Evolutionary conservation across 2,113 vertebrate genomes (phyloP).

Genomic region (Scopus umbretta): DNA sequence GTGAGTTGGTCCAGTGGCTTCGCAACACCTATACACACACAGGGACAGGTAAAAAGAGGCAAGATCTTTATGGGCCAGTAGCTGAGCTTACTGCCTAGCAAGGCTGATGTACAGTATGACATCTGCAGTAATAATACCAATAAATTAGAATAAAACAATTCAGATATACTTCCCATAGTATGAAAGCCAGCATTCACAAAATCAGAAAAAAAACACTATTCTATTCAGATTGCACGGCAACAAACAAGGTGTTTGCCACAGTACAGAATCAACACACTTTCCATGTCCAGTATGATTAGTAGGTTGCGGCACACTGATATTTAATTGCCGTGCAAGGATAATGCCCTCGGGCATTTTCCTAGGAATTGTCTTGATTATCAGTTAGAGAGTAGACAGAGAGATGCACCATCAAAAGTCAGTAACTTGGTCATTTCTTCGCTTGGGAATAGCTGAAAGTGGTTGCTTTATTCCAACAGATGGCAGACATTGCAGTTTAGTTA

Average conservation of each 20-base stretch:
- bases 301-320: neutral
- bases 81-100: neutral
- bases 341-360: neutral
- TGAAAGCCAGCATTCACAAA: neutral
- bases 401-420: neutral
- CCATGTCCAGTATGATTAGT: neutral
- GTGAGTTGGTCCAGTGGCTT: conserved; percentile 62
- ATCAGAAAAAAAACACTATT: neutral
- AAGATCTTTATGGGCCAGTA: neutral
- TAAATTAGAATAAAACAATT: conserved; percentile 18
- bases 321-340: neutral
- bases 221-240: neutral
- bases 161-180: neutral
- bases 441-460: neutral
- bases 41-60: neutral
- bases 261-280: neutral
- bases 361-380: neutral
- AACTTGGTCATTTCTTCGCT: neutral
- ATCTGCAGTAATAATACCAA: neutral
- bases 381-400: neutral
- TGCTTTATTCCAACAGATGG: neutral
- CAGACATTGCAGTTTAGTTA: neutral
- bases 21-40: conserved; percentile 14
- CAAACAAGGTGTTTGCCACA: conserved; percentile 5
- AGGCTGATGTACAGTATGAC: neutral